A percentile compares a stretch with the other conserved stretches of the same genome.
phyloP scores from a whole-genome alignment of 2,888 invertebrate species.

The Dermolepida albohirtum region DNA sequence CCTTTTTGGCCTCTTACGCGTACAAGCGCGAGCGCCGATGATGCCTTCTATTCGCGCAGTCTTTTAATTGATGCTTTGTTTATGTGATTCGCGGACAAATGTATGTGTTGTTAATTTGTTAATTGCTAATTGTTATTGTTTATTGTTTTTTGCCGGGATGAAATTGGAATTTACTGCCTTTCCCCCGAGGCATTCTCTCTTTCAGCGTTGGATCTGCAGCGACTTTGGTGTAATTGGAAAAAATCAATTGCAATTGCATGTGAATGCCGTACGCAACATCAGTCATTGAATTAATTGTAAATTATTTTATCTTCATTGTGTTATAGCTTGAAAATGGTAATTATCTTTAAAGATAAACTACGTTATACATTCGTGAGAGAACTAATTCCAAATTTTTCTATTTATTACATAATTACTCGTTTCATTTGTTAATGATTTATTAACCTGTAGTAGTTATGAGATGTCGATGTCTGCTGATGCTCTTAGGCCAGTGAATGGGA shows the following conservation, averaged over 20 bases:
- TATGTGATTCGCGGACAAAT: conserved; percentile 48
- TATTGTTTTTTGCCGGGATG: conserved; percentile 38
- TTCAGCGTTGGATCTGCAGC: conserved; percentile 27
- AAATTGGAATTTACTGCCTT: conserved; percentile 43
- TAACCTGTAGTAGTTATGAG: too few species aligned
- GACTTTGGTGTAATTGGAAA: conserved; percentile 14
- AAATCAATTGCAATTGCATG: conserved; percentile 18
- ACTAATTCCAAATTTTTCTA: too few species aligned
- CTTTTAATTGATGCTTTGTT: conserved; percentile 46
- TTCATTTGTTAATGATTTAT: too few species aligned
- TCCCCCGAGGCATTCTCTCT: conserved; percentile 22
- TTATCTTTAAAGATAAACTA: too few species aligned
- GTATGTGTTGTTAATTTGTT: conserved; percentile 57
- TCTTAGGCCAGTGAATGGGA: too few species aligned
- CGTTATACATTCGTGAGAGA: too few species aligned
- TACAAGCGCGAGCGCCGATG: conserved; percentile 9
- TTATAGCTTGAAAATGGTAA: too few species aligned
- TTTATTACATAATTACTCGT: too few species aligned
- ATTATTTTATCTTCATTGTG: too few species aligned
- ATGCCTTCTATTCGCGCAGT: conserved; percentile 24
- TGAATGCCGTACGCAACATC: background rate
- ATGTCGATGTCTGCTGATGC: too few species aligned
- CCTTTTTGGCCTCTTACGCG: background rate
- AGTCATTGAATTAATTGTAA: too few species aligned
- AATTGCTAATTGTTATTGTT: conserved; percentile 59